Conservation (phyloP, 2,113 vertebrate species). For the Myanophis thanlyinensis region DNA sequence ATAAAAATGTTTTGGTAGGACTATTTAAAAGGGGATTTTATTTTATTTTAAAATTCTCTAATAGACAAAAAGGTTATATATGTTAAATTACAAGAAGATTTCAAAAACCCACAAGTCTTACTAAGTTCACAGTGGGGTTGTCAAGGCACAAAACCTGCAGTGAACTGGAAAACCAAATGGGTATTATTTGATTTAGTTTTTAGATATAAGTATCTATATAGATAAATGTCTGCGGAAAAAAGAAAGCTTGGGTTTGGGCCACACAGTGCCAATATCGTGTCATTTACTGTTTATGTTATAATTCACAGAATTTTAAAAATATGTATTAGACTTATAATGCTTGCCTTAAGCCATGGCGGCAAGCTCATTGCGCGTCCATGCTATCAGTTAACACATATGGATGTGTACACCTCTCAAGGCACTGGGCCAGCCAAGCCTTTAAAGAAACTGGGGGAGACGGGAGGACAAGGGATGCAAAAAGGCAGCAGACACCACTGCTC, state of each 20-base stretch:
- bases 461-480: not conserved
- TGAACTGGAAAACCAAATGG: slow-evolving; percentile 32
- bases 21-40: not conserved
- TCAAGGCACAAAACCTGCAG: slow-evolving; percentile 63
- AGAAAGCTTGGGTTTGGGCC: slow-evolving; percentile 38
- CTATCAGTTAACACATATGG: slow-evolving; percentile 29
- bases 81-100: not conserved
- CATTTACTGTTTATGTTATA: slow-evolving; percentile 36
- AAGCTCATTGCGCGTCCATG: slow-evolving; percentile 7
- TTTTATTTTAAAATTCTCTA: not conserved
- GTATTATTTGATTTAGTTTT: slow-evolving; percentile 23
- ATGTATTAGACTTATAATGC: slow-evolving; percentile 14
- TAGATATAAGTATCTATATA: not conserved
- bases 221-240: slow-evolving; percentile 29
- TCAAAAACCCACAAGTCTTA: slow-evolving; percentile 10
- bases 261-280: slow-evolving; percentile 21
- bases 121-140: slow-evolving; percentile 30
- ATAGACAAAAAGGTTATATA: slow-evolving; percentile 5
- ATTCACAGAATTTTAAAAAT: slow-evolving; percentile 40
- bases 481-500: not conserved
- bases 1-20: slow-evolving; percentile 38
- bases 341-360: slow-evolving; percentile 22
- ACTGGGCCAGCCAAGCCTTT: slow-evolving; percentile 27
- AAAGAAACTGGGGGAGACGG: not conserved
- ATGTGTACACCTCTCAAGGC: slow-evolving; percentile 30